Evolutionary conservation across 2,797 vertebrate species (phyloP).

Genomic region (Setipinna tenuifilis): DNA sequence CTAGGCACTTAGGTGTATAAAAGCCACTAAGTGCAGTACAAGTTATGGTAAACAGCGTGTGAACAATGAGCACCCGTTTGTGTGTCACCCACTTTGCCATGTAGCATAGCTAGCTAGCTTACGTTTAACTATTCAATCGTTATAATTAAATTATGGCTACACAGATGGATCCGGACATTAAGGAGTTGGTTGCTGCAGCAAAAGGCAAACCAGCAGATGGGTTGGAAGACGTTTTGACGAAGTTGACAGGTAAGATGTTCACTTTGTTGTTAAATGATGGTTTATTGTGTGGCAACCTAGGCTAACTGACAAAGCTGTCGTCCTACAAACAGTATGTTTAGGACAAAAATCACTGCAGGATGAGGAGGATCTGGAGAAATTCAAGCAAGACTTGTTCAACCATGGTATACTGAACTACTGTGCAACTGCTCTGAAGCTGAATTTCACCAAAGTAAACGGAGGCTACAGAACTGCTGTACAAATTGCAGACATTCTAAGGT

Average conservation of each 20-base stretch:
- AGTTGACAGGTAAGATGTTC: constrained; percentile 45
- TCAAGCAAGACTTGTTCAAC: constrained; percentile 54
- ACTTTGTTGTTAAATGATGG: neutral
- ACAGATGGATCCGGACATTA: constrained; percentile 23
- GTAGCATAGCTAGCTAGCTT: neutral
- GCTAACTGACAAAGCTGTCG: neutral
- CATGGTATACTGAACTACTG: constrained; percentile 55
- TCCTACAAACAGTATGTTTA: constrained; percentile 42
- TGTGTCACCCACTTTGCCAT: neutral
- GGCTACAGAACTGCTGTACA: constrained; percentile 49
- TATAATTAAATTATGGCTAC: neutral
- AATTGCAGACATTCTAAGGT: constrained; percentile 63
- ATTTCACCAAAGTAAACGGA: constrained; percentile 51
- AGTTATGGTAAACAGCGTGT: neutral
- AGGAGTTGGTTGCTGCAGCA: constrained; percentile 29
- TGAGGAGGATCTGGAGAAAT: constrained; percentile 45
- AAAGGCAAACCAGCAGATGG: constrained; percentile 32
- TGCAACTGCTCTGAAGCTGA: constrained; percentile 50
- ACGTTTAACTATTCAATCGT: neutral
- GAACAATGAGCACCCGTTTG: neutral
- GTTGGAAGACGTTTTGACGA: constrained; percentile 38
- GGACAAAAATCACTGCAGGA: constrained; percentile 49
- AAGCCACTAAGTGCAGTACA: neutral
- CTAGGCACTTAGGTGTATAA: neutral
- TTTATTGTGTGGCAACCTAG: neutral